Base-by-base conservation (phyloP, 2,888 invertebrate species). In the Cheilosia vulpina region DNA sequence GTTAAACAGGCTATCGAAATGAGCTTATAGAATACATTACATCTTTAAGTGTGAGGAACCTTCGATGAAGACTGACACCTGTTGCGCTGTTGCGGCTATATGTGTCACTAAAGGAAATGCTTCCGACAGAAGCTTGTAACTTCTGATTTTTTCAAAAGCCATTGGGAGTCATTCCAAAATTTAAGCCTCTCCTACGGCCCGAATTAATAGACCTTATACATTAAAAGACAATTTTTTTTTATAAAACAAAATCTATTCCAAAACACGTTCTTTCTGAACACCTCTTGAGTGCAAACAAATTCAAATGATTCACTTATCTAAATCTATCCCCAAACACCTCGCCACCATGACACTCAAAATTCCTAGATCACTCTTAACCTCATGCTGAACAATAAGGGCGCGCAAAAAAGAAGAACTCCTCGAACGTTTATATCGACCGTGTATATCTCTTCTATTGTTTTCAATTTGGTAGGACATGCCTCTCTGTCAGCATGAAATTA, bases 381-480 rank as follows among this genome's bases (percentile, higher is more conserved):
- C 38, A 0, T 43, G 11, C 55, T 3, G 31, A 31, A 7, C 4
- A n/a, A 31, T 4, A 27, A 38, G 50, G n/a, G 41, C 52, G 21
- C 19, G 13, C 2, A 55, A 6, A 24, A 41, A 53, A 21, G 21
- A 13, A 38, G 13, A 41, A 52, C 19, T 41, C 34, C 60, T 52
- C 9, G 24, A 41, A 27, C 43, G 34, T 53, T 53, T 63, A 73
- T 62, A 77, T 62, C 77, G 27, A 11, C 24, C 60, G 11, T 69
- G 62, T 58, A 47, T 55, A 47, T 68, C 68, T 62, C 21, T 71
- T 58, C 53, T 52, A 76, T 82, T 71, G 63, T 82, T 82, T 82
- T 82, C 76, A 77, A 82, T 82, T 81, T 65, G 76, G 27, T 21
- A 58, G 58, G 41, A 71, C 81, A 79, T 66, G 60, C 53, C 60